Evolutionary conservation across 2,797 vertebrate species (phyloP).

Genomic region (Premnoplex brunnescens): DNA sequence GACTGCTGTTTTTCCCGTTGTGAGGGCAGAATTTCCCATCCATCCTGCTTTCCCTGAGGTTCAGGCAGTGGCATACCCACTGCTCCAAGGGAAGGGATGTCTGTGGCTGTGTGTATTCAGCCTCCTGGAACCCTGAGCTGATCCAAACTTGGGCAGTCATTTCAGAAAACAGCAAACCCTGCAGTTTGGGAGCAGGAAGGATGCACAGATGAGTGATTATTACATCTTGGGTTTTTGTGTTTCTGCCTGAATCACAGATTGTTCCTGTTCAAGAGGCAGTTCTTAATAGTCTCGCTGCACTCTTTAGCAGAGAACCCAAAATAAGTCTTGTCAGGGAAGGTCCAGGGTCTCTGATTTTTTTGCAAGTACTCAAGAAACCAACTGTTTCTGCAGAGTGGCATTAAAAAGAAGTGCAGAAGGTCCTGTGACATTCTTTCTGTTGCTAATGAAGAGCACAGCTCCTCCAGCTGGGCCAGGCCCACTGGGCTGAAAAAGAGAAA

Average conservation of each 20-base stretch:
- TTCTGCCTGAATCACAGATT: background rate
- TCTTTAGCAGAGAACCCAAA: background rate
- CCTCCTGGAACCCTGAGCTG: background rate
- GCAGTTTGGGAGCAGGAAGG: background rate
- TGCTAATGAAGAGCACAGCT: background rate
- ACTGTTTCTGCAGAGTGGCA: background rate
- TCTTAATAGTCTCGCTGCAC: background rate
- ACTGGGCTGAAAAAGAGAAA: background rate
- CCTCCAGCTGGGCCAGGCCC: background rate
- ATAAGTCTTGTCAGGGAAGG: background rate
- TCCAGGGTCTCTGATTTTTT: background rate
- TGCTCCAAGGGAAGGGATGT: background rate
- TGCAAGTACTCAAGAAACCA: background rate
- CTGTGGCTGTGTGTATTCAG: background rate
- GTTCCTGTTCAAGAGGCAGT: background rate
- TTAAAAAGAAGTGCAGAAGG: background rate
- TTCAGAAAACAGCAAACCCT: background rate
- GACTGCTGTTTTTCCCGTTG: background rate
- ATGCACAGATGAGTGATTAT: background rate
- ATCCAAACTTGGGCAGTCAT: background rate
- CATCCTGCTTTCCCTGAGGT: background rate
- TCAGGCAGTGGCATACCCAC: fast-evolving
- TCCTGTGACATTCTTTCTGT: background rate
- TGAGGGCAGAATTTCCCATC: background rate
- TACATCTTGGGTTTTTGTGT: fast-evolving